phyloP scores from a whole-genome alignment of 2,888 invertebrate species.

The Drosophila basisetae region DNA sequence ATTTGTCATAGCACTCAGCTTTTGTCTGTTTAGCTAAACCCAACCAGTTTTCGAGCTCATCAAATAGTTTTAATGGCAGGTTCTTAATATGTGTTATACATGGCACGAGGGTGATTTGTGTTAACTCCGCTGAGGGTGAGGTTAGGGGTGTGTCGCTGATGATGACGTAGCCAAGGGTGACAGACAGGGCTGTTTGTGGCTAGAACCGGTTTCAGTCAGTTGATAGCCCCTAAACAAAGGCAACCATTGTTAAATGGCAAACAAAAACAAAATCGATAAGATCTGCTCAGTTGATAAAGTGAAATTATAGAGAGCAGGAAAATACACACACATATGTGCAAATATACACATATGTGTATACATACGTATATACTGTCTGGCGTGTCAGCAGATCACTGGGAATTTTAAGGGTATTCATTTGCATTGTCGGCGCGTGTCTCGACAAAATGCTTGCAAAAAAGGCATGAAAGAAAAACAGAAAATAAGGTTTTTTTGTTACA shows the following conservation, averaged over 20 bases:
- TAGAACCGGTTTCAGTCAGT: slow-evolving; percentile 65
- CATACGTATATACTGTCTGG: background rate
- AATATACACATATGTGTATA: slow-evolving; percentile 2
- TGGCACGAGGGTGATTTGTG: slow-evolving; percentile 42
- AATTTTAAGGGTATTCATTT: slow-evolving; percentile 42
- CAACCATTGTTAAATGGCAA: slow-evolving; percentile 50
- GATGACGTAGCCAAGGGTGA: slow-evolving; percentile 41
- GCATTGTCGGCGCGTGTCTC: slow-evolving; percentile 60
- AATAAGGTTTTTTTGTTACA: slow-evolving; percentile 18
- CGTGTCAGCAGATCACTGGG: slow-evolving; percentile 36
- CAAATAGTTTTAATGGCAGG: slow-evolving; percentile 6
- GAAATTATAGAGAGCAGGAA: slow-evolving; percentile 26
- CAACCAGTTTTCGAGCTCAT: slow-evolving; percentile 1
- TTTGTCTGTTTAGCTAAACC: slow-evolving; percentile 16
- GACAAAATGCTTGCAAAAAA: slow-evolving; percentile 24
- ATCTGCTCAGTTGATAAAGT: slow-evolving; percentile 47
- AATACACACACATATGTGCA: background rate
- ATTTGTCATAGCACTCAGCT: slow-evolving; percentile 45
- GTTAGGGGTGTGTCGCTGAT: slow-evolving; percentile 22
- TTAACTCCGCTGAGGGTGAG: slow-evolving; percentile 27
- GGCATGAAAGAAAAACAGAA: slow-evolving; percentile 10
- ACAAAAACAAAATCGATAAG: slow-evolving; percentile 66
- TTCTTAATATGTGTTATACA: background rate
- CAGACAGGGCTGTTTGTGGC: slow-evolving; percentile 8
- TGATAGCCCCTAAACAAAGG: slow-evolving; percentile 54